A percentile compares a stretch with the other conserved stretches of the same genome.
Conservation (phyloP, 1,140 invertebrate genomes). For the Cecropterus lyciades region DNA sequence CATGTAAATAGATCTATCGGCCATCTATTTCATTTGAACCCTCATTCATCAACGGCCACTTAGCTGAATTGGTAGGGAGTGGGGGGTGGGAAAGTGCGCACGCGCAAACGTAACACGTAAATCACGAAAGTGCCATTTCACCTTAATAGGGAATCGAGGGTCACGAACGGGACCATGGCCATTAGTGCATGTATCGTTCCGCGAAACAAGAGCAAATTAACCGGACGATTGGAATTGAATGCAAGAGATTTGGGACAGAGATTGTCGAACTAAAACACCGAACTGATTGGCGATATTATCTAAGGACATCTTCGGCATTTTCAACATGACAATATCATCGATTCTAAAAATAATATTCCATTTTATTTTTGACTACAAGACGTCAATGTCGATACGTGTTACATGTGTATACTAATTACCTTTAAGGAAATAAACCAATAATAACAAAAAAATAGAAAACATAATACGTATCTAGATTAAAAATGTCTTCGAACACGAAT, state of each 20-base stretch:
- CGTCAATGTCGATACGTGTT: too few relatives aligned
- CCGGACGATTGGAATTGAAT: slow-evolving; percentile 20
- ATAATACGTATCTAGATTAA: background rate
- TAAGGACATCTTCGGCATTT: background rate
- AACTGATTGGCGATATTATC: background rate
- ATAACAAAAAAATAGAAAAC: background rate
- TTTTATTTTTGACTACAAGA: too few relatives aligned
- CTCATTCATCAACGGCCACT: slow-evolving; percentile 62
- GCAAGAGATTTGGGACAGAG: slow-evolving; percentile 15
- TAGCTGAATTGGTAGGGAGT: slow-evolving; percentile 47
- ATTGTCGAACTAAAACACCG: background rate
- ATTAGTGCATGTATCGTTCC: slow-evolving; percentile 48
- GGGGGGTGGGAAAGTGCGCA: slow-evolving; percentile 46
- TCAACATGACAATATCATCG: too few relatives aligned
- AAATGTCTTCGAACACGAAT: background rate
- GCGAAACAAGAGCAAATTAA: slow-evolving; percentile 45
- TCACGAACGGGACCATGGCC: slow-evolving; percentile 44
- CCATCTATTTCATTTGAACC: slow-evolving; percentile 43
- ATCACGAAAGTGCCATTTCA: slow-evolving; percentile 55
- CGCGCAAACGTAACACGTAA: slow-evolving; percentile 42
- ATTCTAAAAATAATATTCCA: too few relatives aligned
- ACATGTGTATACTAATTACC: too few relatives aligned
- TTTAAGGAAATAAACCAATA: background rate
- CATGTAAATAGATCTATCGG: slow-evolving; percentile 44
- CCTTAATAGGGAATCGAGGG: slow-evolving; percentile 49